These are phyloP conservation scores for Hestina assimilis DNA, from an alignment of 1,140 invertebrate species.

Conservation along the genomic window DNA sequence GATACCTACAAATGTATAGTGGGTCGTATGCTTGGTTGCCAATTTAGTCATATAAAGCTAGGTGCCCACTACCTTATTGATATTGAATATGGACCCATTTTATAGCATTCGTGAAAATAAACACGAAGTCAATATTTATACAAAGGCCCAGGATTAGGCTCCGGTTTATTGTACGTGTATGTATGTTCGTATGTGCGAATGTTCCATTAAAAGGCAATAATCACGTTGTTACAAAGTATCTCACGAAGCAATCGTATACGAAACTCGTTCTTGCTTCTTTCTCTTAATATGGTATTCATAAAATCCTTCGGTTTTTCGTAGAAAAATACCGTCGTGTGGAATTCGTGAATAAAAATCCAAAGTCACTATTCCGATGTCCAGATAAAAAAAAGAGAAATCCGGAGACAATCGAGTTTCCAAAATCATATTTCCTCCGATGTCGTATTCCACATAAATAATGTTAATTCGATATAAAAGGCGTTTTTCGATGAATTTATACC, in stretches of 20 bases:
- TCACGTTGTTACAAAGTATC: conserved; percentile 42
- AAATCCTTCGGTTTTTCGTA: conserved; percentile 44
- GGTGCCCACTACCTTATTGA: too few species aligned
- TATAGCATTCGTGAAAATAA: too few species aligned
- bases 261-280: conserved; percentile 38
- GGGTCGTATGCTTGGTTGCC: too few species aligned
- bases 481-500: conserved; percentile 69
- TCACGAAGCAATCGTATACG: conserved; percentile 38
- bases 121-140: too few species aligned
- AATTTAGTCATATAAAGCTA: too few species aligned
- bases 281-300: conserved; percentile 56
- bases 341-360: conserved; percentile 21
- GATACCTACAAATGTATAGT: too few species aligned
- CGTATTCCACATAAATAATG: conserved; percentile 58
- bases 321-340: conserved; percentile 32
- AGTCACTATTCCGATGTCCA: conserved; percentile 14
- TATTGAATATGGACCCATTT: too few species aligned
- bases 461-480: conserved; percentile 68
- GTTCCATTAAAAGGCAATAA: conserved; percentile 26
- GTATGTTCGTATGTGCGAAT: conserved; percentile 4
- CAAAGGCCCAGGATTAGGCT: too few species aligned
- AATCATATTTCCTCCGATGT: conserved; percentile 26
- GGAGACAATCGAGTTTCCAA: conserved; percentile 30
- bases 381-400: conserved; percentile 22
- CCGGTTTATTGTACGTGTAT: too few species aligned